Evolutionary conservation across 2,797 vertebrate genomes (phyloP).

Genomic region (Malurus leucopterus): DNA sequence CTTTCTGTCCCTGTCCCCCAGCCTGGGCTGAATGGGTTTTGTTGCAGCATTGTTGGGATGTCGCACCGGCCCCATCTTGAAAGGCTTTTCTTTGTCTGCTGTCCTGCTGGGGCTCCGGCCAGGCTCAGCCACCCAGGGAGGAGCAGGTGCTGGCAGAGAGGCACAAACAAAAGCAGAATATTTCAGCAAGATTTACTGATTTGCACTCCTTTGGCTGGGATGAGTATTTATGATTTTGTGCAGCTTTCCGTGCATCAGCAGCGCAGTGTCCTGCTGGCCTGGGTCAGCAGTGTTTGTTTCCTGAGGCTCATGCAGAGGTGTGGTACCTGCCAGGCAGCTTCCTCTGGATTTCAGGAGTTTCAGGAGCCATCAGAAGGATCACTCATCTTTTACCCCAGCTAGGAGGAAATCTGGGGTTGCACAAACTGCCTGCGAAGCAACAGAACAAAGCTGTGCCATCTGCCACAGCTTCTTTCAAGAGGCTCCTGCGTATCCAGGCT

Average conservation of each 20-base stretch:
- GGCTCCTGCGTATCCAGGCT: not conserved
- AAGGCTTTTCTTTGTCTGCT: slow-evolving; percentile 29
- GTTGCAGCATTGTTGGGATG: not conserved
- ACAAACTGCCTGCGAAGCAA: not conserved
- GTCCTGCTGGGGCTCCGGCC: slow-evolving; percentile 5
- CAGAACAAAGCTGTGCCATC: slow-evolving; percentile 60
- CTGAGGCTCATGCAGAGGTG: rapidly evolving
- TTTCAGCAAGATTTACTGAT: not conserved
- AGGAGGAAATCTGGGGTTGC: not conserved
- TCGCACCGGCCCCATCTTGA: not conserved
- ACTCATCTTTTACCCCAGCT: not conserved
- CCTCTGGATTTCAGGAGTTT: not conserved
- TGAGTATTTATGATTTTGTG: not conserved
- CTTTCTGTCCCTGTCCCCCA: not conserved
- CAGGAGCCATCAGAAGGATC: not conserved
- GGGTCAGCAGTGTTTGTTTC: rapidly evolving
- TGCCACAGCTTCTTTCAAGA: slow-evolving; percentile 52
- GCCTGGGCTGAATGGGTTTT: slow-evolving; percentile 1
- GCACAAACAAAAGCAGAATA: slow-evolving; percentile 11
- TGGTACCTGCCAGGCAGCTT: not conserved
- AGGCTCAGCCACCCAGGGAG: slow-evolving; percentile 39
- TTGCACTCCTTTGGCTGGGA: not conserved
- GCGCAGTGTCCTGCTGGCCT: rapidly evolving
- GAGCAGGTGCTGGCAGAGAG: slow-evolving; percentile 25
- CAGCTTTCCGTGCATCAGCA: not conserved